Evolutionary conservation across 2,888 invertebrate genomes (phyloP).

Genomic region (Lamellibrachia satsuma): DNA sequence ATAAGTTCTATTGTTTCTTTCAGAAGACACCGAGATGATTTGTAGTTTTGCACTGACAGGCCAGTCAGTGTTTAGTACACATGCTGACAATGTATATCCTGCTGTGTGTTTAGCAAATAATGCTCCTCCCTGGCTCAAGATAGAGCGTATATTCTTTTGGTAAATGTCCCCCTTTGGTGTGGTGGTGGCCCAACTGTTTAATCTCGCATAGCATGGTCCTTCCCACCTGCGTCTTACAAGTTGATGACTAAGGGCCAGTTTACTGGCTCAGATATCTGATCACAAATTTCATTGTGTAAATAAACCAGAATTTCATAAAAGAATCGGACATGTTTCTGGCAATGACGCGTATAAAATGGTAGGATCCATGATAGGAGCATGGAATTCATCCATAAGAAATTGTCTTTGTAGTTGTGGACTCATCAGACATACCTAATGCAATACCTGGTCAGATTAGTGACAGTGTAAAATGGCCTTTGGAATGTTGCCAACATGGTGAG

Average conservation of each 20-base stretch:
- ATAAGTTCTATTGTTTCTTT: slow-evolving; percentile 1
- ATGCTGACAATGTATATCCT: background rate
- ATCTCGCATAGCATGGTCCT: background rate
- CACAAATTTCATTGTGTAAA: background rate
- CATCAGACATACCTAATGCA: too few relatives aligned
- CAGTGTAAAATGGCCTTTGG: background rate
- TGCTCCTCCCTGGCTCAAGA: background rate
- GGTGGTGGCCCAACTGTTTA: too few relatives aligned
- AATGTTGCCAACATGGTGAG: background rate
- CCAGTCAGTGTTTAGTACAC: background rate
- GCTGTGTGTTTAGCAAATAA: background rate
- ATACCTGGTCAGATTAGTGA: background rate
- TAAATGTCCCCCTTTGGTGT: too few relatives aligned
- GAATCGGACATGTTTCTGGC: background rate
- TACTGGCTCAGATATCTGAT: background rate
- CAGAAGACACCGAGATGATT: background rate
- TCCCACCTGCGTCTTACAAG: too few relatives aligned
- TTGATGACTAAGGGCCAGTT: background rate
- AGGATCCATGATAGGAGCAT: background rate
- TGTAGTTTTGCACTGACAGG: background rate
- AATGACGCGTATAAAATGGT: background rate
- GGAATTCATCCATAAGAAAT: background rate
- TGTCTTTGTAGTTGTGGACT: too few relatives aligned
- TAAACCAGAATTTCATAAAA: background rate
- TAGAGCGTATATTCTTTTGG: background rate